Evolutionary conservation across 2,888 invertebrate genomes (phyloP).

Genomic region (Ichneumoninae sp.): DNA sequence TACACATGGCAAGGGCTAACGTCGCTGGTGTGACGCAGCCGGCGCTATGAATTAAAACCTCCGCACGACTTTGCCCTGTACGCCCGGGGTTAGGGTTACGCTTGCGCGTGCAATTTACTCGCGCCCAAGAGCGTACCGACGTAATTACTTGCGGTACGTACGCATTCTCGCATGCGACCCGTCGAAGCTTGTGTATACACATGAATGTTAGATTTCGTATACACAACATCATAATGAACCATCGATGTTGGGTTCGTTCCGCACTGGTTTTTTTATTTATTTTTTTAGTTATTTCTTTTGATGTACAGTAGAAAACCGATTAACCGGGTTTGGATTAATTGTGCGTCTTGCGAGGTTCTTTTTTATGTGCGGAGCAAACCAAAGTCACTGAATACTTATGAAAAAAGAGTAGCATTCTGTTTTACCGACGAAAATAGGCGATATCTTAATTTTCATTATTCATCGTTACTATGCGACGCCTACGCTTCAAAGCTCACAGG

Average conservation of each 20-base stretch:
- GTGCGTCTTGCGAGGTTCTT: too few species aligned
- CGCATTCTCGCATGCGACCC: slow-evolving; percentile 2
- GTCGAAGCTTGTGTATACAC: background rate
- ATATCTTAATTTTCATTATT: too few species aligned
- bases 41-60: slow-evolving; percentile 25
- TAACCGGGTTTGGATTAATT: too few species aligned
- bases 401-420: too few species aligned
- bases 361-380: too few species aligned
- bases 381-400: background rate
- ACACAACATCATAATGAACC: background rate
- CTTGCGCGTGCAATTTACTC: slow-evolving; percentile 15
- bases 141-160: slow-evolving; percentile 10
- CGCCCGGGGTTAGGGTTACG: slow-evolving; percentile 14
- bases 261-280: background rate
- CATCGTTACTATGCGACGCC: too few species aligned
- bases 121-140: slow-evolving; percentile 5
- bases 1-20: background rate
- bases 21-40: slow-evolving; percentile 6
- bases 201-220: background rate
- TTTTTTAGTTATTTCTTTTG: background rate
- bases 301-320: background rate
- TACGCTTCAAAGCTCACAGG: too few species aligned
- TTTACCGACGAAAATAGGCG: too few species aligned
- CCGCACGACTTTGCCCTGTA: slow-evolving; percentile 11
- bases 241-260: background rate